These are phyloP conservation scores for Trachymyrmex septentrionalis DNA, from an alignment of 1,140 invertebrate species.

Conservation along the genomic window DNA sequence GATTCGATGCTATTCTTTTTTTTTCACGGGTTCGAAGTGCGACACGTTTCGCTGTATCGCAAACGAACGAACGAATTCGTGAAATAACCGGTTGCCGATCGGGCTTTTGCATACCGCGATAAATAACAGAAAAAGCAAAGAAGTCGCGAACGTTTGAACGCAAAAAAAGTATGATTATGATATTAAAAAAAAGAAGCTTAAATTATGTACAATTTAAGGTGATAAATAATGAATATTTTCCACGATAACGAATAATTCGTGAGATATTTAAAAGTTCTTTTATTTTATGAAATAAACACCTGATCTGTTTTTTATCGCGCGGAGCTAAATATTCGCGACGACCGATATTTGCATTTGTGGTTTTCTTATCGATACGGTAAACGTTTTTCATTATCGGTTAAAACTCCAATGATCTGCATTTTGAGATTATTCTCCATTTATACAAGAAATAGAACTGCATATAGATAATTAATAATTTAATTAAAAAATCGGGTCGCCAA, in stretches of 20 bases:
- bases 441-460: not conserved
- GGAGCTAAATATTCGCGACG: not conserved
- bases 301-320: conserved; percentile 3
- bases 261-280: not conserved
- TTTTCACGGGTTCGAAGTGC: not conserved
- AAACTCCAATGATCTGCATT: not conserved
- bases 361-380: conserved; percentile 9
- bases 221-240: not conserved
- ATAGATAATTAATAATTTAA: conserved; percentile 31
- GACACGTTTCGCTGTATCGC: conserved; percentile 1
- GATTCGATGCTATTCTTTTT: not conserved
- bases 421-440: conserved; percentile 13
- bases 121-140: not conserved
- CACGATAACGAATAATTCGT: not conserved
- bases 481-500: not conserved
- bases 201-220: not conserved
- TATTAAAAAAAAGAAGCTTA: not conserved
- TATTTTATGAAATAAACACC: not conserved
- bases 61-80: not conserved
- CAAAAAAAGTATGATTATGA: conserved; percentile 7
- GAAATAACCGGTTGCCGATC: conserved; percentile 31
- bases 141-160: not conserved
- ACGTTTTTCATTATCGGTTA: conserved; percentile 21
- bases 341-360: not conserved
- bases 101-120: not conserved